A percentile compares a stretch with the other conserved stretches of the same genome.
phyloP scores from a whole-genome alignment of 2,888 invertebrate genomes.

The Acrobasis consociella region DNA sequence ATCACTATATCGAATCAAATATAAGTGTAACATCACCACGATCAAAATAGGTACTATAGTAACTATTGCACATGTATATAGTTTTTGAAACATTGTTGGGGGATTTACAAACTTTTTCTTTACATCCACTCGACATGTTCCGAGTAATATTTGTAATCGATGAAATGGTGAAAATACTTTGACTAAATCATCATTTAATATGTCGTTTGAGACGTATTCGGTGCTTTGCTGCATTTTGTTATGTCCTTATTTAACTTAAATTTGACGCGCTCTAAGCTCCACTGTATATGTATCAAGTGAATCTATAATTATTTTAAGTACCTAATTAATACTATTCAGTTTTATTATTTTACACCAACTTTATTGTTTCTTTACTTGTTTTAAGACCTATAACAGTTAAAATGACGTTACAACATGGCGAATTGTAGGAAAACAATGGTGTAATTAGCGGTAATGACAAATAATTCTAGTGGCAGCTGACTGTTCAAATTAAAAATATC shows the following conservation, averaged over 20 bases:
- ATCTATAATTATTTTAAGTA: no score
- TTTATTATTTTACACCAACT: no score
- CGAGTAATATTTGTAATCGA: background rate
- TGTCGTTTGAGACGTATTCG: conserved; percentile 56
- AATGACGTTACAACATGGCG: conserved; percentile 42
- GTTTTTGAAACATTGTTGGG: background rate
- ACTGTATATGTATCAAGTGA: no score
- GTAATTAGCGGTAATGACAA: conserved; percentile 58
- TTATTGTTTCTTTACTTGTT: no score
- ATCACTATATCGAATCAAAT: background rate
- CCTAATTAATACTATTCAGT: no score
- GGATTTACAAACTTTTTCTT: conserved; percentile 6
- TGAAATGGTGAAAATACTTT: conserved; percentile 44
- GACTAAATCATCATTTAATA: conserved; percentile 51
- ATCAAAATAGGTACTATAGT: background rate
- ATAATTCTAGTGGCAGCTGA: conserved; percentile 48
- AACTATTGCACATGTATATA: background rate
- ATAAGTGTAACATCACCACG: background rate
- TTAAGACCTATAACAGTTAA: no score
- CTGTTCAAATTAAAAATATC: conserved; percentile 52
- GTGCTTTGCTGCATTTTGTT: conserved; percentile 25
- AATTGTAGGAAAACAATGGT: conserved; percentile 61
- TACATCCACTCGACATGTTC: conserved; percentile 6
- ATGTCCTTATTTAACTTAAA: no score
- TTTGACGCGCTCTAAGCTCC: no score